A percentile compares a stretch with the other conserved stretches of the same genome.
Evolutionary conservation across 64 coral and sea anemone genomes (phyloP).

Genomic region (Stylophora pistillata): DNA sequence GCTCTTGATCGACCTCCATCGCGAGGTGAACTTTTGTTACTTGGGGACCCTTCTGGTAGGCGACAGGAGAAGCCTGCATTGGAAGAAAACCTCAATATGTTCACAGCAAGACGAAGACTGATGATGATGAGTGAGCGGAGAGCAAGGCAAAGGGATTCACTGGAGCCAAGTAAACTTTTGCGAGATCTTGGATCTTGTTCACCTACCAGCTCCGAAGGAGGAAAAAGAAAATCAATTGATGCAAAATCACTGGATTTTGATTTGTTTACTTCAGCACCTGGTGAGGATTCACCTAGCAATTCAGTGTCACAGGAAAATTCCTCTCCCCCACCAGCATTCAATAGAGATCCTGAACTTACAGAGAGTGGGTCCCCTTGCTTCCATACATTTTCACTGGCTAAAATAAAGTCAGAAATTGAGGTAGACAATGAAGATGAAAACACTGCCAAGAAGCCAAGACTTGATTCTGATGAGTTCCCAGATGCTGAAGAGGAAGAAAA

Average conservation of each 20-base stretch:
- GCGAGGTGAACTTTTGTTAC: constrained; percentile 25
- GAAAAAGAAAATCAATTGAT: constrained; percentile 35
- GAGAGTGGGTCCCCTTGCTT: neutral
- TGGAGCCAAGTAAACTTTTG: neutral
- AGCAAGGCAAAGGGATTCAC: constrained; percentile 20
- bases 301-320: neutral
- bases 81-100: constrained; percentile 58
- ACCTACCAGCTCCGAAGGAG: constrained; percentile 65
- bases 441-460: constrained; percentile 8
- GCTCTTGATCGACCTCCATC: constrained; percentile 36
- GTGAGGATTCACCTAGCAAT: constrained; percentile 6
- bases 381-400: constrained; percentile 31
- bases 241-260: constrained; percentile 63
- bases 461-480: neutral
- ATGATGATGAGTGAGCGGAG: constrained; percentile 67
- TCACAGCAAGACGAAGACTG: constrained; percentile 59
- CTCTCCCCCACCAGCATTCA: neutral
- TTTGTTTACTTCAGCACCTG: constrained; percentile 2
- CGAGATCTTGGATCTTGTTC: constrained; percentile 37
- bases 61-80: constrained; percentile 20
- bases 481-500: neutral
- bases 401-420: constrained; percentile 36
- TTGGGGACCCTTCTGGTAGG: neutral
- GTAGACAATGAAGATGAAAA: neutral
- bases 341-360: neutral